phyloP scores from a whole-genome alignment of 2,888 invertebrate species.

The Parasteatoda lunata region DNA sequence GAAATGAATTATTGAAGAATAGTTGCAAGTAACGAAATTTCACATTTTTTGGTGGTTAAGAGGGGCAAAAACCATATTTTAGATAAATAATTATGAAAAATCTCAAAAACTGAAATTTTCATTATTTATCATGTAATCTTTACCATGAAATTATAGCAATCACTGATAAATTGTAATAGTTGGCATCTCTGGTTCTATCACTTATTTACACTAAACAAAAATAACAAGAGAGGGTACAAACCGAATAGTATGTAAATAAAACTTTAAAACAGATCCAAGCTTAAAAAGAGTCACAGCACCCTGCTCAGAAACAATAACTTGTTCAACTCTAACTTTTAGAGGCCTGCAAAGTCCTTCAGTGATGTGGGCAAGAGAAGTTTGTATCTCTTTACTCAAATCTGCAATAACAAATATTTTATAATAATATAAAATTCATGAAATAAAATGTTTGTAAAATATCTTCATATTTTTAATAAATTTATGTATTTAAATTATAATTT shows the following conservation, averaged over 20 bases:
- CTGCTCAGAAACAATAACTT: conserved; percentile 88
- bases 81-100: too few species aligned
- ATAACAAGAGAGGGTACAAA: conserved; percentile 75
- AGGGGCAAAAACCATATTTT: too few species aligned
- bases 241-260: conserved; percentile 88
- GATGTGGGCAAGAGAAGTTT: conserved; percentile 79
- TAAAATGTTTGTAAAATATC: not conserved
- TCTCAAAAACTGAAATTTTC: too few species aligned
- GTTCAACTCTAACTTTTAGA: conserved; percentile 92
- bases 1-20: too few species aligned
- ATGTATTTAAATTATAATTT: too few species aligned
- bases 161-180: too few species aligned
- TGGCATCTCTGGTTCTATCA: too few species aligned
- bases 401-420: conserved; percentile 57
- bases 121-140: too few species aligned
- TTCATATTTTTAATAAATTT: too few species aligned
- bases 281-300: conserved; percentile 90
- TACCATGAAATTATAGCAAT: too few species aligned
- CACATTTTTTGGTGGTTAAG: too few species aligned
- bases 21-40: too few species aligned
- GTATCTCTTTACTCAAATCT: conserved; percentile 74
- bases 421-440: not conserved
- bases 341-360: conserved; percentile 96
- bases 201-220: not conserved
- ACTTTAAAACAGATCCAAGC: conserved; percentile 89